phyloP scores from a whole-genome alignment of 2,888 invertebrate species.

The Callosobruchus maculatus region DNA sequence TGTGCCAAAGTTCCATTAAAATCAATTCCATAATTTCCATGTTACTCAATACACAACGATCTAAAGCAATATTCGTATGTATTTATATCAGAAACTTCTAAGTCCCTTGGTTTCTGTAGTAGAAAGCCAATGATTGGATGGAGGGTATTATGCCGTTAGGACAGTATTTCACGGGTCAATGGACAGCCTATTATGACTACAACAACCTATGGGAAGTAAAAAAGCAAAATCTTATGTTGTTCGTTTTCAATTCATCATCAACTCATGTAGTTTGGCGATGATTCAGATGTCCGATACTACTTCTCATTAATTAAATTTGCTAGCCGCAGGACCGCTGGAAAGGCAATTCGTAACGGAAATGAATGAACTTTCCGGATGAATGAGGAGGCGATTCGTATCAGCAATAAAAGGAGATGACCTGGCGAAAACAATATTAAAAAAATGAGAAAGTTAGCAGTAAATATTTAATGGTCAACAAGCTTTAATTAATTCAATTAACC shows the following conservation, averaged over 20 bases:
- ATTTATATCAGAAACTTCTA: too few relatives aligned
- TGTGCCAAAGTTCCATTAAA: too few relatives aligned
- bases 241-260: background rate
- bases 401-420: background rate
- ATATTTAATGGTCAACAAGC: background rate
- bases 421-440: background rate
- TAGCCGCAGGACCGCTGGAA: background rate
- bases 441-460: background rate
- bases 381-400: background rate
- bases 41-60: too few relatives aligned
- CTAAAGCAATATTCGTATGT: too few relatives aligned
- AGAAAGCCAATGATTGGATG: too few relatives aligned
- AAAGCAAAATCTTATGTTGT: background rate
- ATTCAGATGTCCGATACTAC: background rate
- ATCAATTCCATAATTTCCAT: too few relatives aligned
- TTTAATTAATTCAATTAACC: background rate
- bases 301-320: background rate
- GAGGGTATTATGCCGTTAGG: too few relatives aligned
- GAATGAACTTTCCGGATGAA: background rate
- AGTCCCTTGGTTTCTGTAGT: too few relatives aligned
- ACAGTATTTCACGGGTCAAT: too few relatives aligned
- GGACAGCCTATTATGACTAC: too few relatives aligned
- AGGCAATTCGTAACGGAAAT: background rate
- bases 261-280: background rate
- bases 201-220: too few relatives aligned